Evolutionary conservation across 2,113 vertebrate species (phyloP).

Genomic region (Dipodomys ordii): DNA sequence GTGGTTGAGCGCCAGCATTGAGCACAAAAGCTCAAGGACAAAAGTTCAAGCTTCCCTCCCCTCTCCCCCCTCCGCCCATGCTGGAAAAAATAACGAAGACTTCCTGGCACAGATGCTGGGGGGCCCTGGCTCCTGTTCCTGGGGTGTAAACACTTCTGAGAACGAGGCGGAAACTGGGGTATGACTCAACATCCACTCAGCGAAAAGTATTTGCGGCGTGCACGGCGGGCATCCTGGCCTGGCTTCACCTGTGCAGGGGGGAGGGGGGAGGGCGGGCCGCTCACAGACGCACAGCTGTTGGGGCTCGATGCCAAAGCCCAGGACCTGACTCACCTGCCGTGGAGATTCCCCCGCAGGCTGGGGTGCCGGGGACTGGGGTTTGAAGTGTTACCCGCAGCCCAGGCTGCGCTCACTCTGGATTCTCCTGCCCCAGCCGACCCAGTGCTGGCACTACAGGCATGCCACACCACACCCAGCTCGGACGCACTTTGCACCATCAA

Average conservation of each 20-base stretch:
- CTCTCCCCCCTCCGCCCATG: too few relatives aligned
- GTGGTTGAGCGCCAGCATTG: too few relatives aligned
- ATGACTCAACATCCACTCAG: neutral
- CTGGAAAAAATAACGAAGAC: neutral
- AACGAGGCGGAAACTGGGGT: neutral
- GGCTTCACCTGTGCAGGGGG: neutral
- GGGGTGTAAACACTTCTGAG: neutral
- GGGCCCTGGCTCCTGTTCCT: neutral
- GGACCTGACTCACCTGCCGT: neutral
- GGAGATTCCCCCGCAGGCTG: neutral
- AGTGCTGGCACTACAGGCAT: too few relatives aligned
- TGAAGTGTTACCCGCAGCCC: too few relatives aligned
- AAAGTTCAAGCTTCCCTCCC: too few relatives aligned
- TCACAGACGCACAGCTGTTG: neutral
- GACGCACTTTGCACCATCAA: neutral
- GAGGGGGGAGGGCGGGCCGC: neutral
- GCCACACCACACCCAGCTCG: too few relatives aligned
- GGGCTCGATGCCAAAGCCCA: neutral
- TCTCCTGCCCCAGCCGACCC: too few relatives aligned
- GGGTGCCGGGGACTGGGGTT: neutral
- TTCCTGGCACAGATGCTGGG: neutral
- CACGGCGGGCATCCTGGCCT: neutral
- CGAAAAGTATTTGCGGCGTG: neutral
- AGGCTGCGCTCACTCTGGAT: too few relatives aligned
- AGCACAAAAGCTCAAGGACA: too few relatives aligned